These are phyloP conservation scores for Tragelaphus strepsiceros DNA, from an alignment of 2,113 vertebrate species.

Conservation along the genomic window DNA sequence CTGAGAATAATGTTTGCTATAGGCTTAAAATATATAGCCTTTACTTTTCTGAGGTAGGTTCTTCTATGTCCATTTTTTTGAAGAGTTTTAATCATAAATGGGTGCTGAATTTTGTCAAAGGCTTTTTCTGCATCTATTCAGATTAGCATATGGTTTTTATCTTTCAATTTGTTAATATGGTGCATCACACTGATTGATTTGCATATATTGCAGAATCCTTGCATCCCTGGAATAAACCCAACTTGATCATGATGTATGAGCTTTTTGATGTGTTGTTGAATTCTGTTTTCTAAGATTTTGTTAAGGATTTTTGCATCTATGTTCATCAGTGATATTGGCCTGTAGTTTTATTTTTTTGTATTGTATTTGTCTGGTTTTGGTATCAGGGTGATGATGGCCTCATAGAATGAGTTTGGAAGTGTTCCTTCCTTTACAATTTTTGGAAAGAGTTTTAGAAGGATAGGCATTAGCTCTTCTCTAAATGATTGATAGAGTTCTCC, in stretches of 20 bases:
- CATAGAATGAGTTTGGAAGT: neutral
- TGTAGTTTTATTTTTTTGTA: neutral
- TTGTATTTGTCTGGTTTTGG: neutral
- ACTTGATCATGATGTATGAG: neutral
- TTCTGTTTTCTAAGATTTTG: neutral
- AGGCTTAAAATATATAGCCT: neutral
- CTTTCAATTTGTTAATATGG: neutral
- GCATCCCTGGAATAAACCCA: neutral
- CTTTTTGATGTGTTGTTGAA: neutral
- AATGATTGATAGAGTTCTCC: neutral
- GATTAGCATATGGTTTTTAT: neutral
- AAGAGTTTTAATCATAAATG: neutral
- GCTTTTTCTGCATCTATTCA: neutral
- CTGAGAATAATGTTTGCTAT: neutral
- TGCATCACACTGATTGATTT: neutral
- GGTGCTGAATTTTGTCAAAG: neutral
- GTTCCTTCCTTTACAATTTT: neutral
- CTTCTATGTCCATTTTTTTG: neutral
- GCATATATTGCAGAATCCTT: neutral
- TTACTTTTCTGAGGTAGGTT: neutral
- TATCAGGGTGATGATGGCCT: neutral
- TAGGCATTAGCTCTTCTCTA: neutral
- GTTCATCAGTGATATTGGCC: neutral
- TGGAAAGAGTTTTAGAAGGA: neutral
- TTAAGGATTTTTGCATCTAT: neutral